Percentiles rank a stretch among this genome's conserved stretches.
Evolutionary conservation across 1,140 invertebrate genomes (phyloP).

Genomic region (Drosophila carrolli): DNA sequence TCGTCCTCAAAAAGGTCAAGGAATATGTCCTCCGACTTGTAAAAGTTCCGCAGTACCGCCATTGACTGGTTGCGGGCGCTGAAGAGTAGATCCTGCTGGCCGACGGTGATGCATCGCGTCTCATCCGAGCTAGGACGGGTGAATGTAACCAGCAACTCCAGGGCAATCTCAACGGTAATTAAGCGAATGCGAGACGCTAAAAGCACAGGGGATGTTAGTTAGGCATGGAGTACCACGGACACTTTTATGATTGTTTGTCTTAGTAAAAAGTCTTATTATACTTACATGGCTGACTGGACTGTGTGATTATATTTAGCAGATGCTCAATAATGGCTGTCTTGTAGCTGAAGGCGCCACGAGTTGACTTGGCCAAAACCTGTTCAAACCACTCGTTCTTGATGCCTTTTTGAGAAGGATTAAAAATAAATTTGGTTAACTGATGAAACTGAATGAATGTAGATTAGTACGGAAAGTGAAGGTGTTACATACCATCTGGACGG

Average conservation of each 20-base stretch:
- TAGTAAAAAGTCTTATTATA: constrained; percentile 3
- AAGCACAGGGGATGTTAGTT: neutral
- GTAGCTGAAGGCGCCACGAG: constrained; percentile 85
- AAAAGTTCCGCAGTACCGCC: constrained; percentile 94
- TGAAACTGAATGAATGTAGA: neutral
- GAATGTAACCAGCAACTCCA: constrained; percentile 90
- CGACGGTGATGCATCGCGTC: constrained; percentile 84
- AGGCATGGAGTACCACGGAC: too few species aligned
- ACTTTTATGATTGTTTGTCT: too few species aligned
- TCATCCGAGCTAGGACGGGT: constrained; percentile 85
- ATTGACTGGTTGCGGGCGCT: constrained; percentile 94
- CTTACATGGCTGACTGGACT: constrained; percentile 93
- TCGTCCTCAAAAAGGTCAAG: constrained; percentile 99
- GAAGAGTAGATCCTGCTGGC: constrained; percentile 85
- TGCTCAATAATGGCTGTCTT: constrained; percentile 92
- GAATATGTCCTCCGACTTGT: constrained; percentile 99
- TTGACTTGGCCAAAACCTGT: constrained; percentile 86
- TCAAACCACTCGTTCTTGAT: constrained; percentile 90
- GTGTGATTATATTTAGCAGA: constrained; percentile 91
- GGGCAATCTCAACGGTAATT: constrained; percentile 95
- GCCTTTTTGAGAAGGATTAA: constrained; percentile 85
- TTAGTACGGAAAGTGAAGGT: constrained; percentile 52
- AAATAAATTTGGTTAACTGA: neutral
- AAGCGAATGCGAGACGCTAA: constrained; percentile 92
- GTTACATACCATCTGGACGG: constrained; percentile 74